A percentile compares a stretch with the other conserved stretches of the same genome.
Evolutionary conservation across 2,113 vertebrate genomes (phyloP).

Genomic region (Rallus limicola): DNA sequence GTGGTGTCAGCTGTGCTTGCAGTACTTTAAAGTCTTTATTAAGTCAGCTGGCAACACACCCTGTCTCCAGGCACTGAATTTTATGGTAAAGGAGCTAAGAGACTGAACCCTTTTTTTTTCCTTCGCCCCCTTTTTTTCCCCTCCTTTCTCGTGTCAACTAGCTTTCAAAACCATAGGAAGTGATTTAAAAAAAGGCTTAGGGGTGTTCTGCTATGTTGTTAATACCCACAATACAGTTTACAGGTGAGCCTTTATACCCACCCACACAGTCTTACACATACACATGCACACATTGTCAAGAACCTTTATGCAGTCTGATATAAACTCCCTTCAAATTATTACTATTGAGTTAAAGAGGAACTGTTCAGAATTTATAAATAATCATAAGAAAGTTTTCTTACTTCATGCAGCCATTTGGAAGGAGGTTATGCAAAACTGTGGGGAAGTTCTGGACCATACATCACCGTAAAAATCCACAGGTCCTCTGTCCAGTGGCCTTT

Average conservation of each 20-base stretch:
- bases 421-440: background rate
- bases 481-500: background rate
- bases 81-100: slow-evolving; percentile 22
- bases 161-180: slow-evolving; percentile 5
- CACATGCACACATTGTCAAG: background rate
- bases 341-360: background rate
- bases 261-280: background rate
- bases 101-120: background rate
- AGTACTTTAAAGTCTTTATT: slow-evolving; percentile 58
- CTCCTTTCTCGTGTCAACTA: background rate
- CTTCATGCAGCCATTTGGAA: background rate
- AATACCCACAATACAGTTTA: background rate
- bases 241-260: slow-evolving; percentile 3
- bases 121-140: background rate
- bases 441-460: background rate
- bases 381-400: background rate
- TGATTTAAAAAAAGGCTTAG: background rate
- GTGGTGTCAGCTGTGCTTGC: slow-evolving; percentile 42
- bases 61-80: slow-evolving; percentile 25
- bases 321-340: background rate
- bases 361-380: background rate
- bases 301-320: background rate
- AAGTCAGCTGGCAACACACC: slow-evolving; percentile 55
- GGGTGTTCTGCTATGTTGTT: background rate
- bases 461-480: background rate